Evolutionary conservation across 2,797 vertebrate genomes (phyloP).

Genomic region (Sciurus carolinensis): DNA sequence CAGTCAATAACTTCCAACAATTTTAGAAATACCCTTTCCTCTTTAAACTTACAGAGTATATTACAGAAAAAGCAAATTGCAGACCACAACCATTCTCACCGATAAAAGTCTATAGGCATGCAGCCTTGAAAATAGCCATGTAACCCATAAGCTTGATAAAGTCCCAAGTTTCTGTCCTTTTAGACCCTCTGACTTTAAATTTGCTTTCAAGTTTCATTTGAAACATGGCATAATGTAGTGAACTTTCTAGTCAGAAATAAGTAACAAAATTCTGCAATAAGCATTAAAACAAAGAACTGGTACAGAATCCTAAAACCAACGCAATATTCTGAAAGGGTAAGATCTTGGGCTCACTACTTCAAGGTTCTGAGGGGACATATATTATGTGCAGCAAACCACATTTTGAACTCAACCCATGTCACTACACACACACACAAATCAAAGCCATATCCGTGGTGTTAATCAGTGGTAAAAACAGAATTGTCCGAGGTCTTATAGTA

Average conservation of each 20-base stretch:
- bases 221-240: background rate
- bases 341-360: background rate
- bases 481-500: background rate
- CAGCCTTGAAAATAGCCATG: background rate
- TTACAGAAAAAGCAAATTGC: background rate
- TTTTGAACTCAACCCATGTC: background rate
- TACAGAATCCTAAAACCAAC: background rate
- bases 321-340: background rate
- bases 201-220: background rate
- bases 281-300: background rate
- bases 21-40: background rate
- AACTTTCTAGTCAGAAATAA: background rate
- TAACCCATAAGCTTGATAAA: background rate
- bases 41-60: background rate
- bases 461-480: background rate
- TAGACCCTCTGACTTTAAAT: background rate
- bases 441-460: background rate
- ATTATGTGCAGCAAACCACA: background rate
- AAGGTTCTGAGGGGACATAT: background rate
- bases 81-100: background rate
- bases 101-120: background rate
- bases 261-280: slow-evolving; percentile 12
- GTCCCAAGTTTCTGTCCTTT: background rate
- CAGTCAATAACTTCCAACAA: background rate
- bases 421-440: background rate